Base-by-base conservation (phyloP, 2,797 vertebrate species). In the Lacerta viridis region DNA sequence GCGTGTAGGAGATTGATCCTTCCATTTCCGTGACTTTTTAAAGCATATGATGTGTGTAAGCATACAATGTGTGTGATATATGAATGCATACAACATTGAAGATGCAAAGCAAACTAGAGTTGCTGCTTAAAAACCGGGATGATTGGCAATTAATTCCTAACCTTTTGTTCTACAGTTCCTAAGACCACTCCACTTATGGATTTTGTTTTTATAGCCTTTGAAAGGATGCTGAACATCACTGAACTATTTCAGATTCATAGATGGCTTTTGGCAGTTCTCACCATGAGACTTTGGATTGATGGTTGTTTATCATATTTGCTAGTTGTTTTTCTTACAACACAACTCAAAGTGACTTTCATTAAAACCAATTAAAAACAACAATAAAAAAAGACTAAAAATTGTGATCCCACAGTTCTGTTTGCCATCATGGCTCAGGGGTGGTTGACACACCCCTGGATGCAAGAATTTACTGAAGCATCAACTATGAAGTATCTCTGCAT, bases 221-320 rank as follows among this genome's bases (percentile, higher is more conserved):
- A 80, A 20, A 43, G 50, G 66, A 64, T 55, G 17, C 64, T 69
- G 6, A 69, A 36, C 43, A 39, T 77, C 15, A 68, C 61, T 69
- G 39, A 68, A 43, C 7, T n/a, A 55, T 79, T 36, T 50, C 43
- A 79, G 43, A 50, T 55, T 36, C 20, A 27, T 41, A 55, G 33
- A 80, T 9, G 11, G 68, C 17, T 43, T 83, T 41, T n/a, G 64
- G 39, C 64, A 46, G 36, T 69, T 61, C 25, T 79, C 20, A 9
- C 20, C n/a, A n/a, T 78, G 43, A 69, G 18, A 83, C 43, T 86
- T 83, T 72, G 9, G 36, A 8, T 27, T 89, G 69, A 55, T 55
- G 50, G 15, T 55, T 55, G 50, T 55, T 15, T 55, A 55, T 55
- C 50, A 55, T 55, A 55, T 55, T 55, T 55, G 50, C 50, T 55